Percentiles rank a stretch among this genome's conserved stretches.
Conservation (phyloP, 2,888 invertebrate species). For the Nasonovia ribisnigri region DNA sequence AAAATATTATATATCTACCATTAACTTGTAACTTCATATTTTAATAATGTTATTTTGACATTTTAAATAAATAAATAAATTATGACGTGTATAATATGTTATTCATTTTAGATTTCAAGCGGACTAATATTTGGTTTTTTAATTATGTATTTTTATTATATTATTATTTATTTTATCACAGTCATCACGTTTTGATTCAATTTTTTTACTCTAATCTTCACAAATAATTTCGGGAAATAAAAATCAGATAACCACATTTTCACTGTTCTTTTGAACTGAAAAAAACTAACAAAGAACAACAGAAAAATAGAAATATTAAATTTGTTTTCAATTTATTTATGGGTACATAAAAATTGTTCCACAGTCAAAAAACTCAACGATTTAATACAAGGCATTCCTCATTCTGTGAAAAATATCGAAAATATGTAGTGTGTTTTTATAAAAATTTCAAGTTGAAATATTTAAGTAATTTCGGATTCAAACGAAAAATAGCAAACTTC, state of each 20-base stretch:
- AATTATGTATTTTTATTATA: not conserved
- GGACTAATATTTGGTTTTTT: not conserved
- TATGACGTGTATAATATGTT: too few species aligned
- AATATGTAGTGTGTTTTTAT: not conserved
- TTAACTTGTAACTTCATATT: not conserved
- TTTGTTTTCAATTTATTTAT: not conserved
- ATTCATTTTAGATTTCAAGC: not conserved
- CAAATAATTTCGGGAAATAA: not conserved
- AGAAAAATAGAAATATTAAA: not conserved
- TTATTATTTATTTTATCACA: not conserved
- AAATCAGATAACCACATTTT: not conserved
- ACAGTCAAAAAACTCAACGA: not conserved
- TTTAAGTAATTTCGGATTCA: not conserved
- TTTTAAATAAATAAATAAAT: too few species aligned
- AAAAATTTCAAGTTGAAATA: not conserved
- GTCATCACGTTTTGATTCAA: not conserved
- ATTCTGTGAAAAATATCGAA: not conserved
- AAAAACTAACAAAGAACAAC: not conserved
- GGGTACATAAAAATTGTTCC: not conserved
- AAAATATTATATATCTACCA: too few species aligned
- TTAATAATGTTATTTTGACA: not conserved
- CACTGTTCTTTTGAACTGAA: not conserved
- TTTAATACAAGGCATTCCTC: not conserved
- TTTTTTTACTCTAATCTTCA: not conserved
- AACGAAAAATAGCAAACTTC: not conserved